A percentile compares a stretch with the other conserved stretches of the same genome.
phyloP scores from a whole-genome alignment of 2,888 invertebrate species.

The Coenonympha glycerion region DNA sequence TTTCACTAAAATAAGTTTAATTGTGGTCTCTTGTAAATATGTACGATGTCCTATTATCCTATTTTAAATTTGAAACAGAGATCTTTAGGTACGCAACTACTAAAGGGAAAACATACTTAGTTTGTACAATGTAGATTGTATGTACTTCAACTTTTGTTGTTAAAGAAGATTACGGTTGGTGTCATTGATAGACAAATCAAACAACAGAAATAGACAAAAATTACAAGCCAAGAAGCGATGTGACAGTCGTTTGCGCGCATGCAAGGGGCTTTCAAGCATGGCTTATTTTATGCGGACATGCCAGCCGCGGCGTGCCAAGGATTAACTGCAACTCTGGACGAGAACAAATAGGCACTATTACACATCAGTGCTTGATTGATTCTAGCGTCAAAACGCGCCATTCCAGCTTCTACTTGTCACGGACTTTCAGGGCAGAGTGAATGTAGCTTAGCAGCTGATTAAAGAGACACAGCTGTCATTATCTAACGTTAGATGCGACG shows the following conservation, averaged over 20 bases:
- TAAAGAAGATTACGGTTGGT: background rate
- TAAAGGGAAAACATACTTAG: too few species aligned
- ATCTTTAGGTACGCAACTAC: too few species aligned
- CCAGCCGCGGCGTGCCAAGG: slow-evolving; percentile 65
- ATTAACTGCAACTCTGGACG: slow-evolving; percentile 67
- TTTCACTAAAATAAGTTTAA: too few species aligned
- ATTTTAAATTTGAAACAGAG: too few species aligned
- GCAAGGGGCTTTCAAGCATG: slow-evolving; percentile 28
- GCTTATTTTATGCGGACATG: slow-evolving; percentile 63
- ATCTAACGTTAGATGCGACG: background rate
- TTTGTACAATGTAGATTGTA: too few species aligned
- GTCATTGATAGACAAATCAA: background rate
- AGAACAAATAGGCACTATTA: slow-evolving; percentile 65
- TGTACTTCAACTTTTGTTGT: background rate
- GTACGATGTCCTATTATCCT: too few species aligned
- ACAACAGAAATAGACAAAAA: background rate
- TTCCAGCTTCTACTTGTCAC: slow-evolving; percentile 33
- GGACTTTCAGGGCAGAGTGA: slow-evolving; percentile 28
- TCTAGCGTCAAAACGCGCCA: slow-evolving; percentile 42
- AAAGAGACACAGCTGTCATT: background rate
- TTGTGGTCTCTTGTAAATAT: too few species aligned
- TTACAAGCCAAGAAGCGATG: slow-evolving; percentile 15
- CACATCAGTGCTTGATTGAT: slow-evolving; percentile 61
- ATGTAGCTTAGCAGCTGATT: slow-evolving; percentile 15
- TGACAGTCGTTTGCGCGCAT: slow-evolving; percentile 35